These are phyloP conservation scores for Tinamus guttatus DNA, from an alignment of 2,113 vertebrate species.

Conservation along the genomic window DNA sequence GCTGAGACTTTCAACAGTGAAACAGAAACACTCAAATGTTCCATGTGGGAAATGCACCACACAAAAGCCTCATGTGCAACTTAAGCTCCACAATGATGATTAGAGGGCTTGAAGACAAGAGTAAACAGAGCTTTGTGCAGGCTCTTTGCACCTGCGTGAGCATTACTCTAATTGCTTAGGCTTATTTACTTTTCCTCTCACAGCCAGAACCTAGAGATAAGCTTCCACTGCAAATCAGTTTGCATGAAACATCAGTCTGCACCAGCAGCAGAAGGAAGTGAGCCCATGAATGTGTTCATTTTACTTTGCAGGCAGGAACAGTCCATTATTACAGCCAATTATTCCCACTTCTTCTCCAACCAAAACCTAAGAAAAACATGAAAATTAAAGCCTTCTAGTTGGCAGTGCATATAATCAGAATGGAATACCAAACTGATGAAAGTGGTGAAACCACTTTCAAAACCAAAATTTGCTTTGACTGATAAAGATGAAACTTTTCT, in stretches of 20 bases:
- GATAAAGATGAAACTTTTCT: neutral
- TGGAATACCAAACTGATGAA: neutral
- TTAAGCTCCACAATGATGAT: neutral
- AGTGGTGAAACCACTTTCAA: neutral
- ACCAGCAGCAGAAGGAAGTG: slow-evolving; percentile 24
- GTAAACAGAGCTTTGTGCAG: slow-evolving; percentile 29
- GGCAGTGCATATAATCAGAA: neutral
- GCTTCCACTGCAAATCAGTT: slow-evolving; percentile 38
- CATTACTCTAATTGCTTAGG: slow-evolving; percentile 42
- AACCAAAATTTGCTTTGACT: neutral
- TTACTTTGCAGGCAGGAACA: slow-evolving; percentile 37
- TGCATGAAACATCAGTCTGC: slow-evolving; percentile 5
- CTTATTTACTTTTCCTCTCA: slow-evolving; percentile 52
- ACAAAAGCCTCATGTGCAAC: neutral
- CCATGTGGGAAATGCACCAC: neutral
- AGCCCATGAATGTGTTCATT: slow-evolving; percentile 31
- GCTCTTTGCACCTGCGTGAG: slow-evolving; percentile 52
- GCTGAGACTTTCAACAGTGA: neutral
- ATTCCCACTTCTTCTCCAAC: slow-evolving; percentile 40
- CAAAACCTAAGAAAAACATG: slow-evolving; percentile 22
- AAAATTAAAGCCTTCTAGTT: slow-evolving; percentile 14
- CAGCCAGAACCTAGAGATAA: slow-evolving; percentile 51
- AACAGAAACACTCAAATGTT: neutral
- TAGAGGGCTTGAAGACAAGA: slow-evolving; percentile 27
- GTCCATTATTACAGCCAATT: slow-evolving; percentile 33